Evolutionary conservation across 2,113 vertebrate genomes (phyloP).

Genomic region (Crypturellus undulatus): DNA sequence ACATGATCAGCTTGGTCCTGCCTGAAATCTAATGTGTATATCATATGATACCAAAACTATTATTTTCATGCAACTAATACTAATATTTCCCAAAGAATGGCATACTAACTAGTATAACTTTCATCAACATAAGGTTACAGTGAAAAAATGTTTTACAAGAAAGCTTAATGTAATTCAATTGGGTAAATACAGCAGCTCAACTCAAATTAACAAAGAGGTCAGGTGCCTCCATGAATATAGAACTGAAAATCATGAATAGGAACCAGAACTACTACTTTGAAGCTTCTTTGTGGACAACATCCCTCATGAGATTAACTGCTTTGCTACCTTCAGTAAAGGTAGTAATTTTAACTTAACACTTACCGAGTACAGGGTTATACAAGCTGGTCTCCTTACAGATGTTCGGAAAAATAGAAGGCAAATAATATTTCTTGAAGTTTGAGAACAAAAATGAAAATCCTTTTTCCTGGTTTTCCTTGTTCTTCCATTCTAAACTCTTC

Average conservation of each 20-base stretch:
- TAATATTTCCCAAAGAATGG: neutral
- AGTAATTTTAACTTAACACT: conserved; percentile 54
- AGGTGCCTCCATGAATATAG: neutral
- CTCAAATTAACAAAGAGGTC: neutral
- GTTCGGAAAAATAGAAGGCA: conserved; percentile 98
- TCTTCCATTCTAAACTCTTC: conserved; percentile 98
- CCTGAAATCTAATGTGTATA: neutral
- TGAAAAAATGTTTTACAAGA: neutral
- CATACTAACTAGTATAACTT: neutral
- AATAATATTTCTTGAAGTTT: conserved; percentile 98
- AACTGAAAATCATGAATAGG: neutral
- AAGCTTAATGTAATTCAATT: neutral
- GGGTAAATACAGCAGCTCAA: neutral
- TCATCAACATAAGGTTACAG: neutral
- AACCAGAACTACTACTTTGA: neutral
- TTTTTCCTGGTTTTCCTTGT: conserved; percentile 97
- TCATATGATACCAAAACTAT: neutral
- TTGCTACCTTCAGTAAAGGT: neutral
- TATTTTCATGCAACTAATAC: neutral
- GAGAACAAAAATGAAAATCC: conserved; percentile 98
- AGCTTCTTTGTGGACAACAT: neutral
- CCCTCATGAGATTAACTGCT: neutral
- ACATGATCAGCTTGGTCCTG: neutral
- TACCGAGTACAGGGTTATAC: conserved; percentile 95
- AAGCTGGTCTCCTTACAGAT: conserved; percentile 96